phyloP scores from a whole-genome alignment of 1,140 invertebrate genomes.

The Pogonomyrmex californicus region DNA sequence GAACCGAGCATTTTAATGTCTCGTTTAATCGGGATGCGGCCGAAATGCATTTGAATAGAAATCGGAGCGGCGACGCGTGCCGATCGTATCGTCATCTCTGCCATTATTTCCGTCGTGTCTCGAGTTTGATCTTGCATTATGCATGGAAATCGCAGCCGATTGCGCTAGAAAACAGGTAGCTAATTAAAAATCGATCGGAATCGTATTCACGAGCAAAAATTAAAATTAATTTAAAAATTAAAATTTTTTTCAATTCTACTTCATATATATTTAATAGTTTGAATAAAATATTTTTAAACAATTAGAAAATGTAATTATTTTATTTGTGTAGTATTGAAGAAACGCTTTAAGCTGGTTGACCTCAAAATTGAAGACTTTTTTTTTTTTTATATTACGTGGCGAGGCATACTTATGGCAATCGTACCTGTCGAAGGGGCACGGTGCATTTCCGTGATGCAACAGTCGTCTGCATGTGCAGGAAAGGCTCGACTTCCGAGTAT shows the following conservation, averaged over 20 bases:
- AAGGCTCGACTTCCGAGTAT: slow-evolving; percentile 65
- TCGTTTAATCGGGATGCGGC: slow-evolving; percentile 50
- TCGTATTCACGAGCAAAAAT: too few relatives aligned
- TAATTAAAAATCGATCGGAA: neutral
- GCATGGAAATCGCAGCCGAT: slow-evolving; percentile 5
- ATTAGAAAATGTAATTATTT: slow-evolving; percentile 1
- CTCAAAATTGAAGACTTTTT: neutral
- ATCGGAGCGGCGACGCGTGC: slow-evolving; percentile 44
- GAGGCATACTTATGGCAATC: neutral
- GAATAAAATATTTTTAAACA: neutral
- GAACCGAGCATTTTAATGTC: slow-evolving; percentile 59
- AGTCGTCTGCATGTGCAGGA: neutral
- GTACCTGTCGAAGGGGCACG: slow-evolving; percentile 40
- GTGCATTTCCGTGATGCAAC: slow-evolving; percentile 40
- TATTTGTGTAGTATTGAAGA: neutral
- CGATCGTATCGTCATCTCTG: slow-evolving; percentile 2
- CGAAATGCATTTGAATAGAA: slow-evolving; percentile 44
- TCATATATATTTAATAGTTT: neutral
- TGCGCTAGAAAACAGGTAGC: neutral
- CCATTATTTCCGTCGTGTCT: slow-evolving; percentile 13
- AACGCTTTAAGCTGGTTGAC: neutral
- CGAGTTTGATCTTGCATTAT: slow-evolving; percentile 19
- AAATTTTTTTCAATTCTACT: neutral
- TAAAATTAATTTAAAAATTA: too few relatives aligned
- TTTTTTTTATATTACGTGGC: neutral